Conservation (phyloP, 2,888 invertebrate species). For the Eledone cirrhosa region DNA sequence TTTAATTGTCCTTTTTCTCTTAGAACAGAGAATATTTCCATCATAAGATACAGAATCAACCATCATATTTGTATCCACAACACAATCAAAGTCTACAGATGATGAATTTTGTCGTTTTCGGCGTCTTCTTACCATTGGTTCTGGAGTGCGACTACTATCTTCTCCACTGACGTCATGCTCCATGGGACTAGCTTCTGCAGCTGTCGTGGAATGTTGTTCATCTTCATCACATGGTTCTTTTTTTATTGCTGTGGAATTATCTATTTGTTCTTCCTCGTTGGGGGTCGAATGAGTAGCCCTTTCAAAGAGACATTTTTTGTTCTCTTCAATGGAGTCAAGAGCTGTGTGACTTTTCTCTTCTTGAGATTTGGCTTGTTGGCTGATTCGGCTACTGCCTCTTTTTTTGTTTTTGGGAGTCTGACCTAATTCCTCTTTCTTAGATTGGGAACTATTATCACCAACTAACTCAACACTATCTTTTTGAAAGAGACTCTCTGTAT, state of each 20-base stretch:
- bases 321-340: not conserved
- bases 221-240: constrained; percentile 31
- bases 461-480: too few species aligned
- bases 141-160: constrained; percentile 2
- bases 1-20: constrained; percentile 21
- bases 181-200: constrained; percentile 11
- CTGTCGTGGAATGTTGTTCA: not conserved
- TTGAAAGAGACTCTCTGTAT: too few species aligned
- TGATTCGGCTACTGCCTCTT: not conserved
- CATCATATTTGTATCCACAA: not conserved
- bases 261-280: constrained; percentile 35
- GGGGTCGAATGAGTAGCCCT: not conserved
- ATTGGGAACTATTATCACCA: too few species aligned
- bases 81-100: not conserved
- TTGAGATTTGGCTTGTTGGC: not conserved
- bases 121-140: not conserved
- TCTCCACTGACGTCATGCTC: constrained; percentile 21
- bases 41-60: not conserved
- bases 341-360: constrained; percentile 11
- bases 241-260: constrained; percentile 32
- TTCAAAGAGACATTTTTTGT: constrained; percentile 13
- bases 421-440: constrained; percentile 13
- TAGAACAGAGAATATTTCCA: not conserved
- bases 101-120: constrained; percentile 15
- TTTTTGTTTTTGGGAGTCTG: not conserved